A percentile compares a stretch with the other conserved stretches of the same genome.
Evolutionary conservation across 2,797 vertebrate genomes (phyloP).

Genomic region (Eremophila alpestris): DNA sequence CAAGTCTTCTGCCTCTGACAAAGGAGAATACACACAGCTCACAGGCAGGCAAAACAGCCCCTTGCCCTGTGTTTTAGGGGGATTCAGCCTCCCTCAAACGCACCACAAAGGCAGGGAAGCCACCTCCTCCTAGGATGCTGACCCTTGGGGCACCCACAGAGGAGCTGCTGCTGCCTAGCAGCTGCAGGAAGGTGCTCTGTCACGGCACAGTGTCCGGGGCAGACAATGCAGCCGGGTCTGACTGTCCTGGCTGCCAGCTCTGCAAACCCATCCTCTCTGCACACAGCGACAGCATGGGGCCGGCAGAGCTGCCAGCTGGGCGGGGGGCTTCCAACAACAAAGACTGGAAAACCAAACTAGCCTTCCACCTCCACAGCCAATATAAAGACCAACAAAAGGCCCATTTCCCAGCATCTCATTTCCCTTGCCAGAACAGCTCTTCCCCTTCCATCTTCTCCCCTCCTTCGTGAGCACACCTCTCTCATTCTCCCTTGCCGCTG

Average conservation of each 20-base stretch:
- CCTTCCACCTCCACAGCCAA: background rate
- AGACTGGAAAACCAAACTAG: background rate
- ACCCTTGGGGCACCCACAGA: background rate
- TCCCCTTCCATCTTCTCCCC: background rate
- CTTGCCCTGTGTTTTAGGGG: background rate
- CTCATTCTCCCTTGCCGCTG: constrained; percentile 22
- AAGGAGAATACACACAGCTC: background rate
- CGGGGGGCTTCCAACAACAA: background rate
- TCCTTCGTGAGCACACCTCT: background rate
- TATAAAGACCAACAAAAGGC: constrained; percentile 37
- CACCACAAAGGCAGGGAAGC: background rate
- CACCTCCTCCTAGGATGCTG: background rate
- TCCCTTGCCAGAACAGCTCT: background rate
- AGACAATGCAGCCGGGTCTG: background rate
- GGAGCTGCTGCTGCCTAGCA: background rate
- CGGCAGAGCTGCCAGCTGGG: background rate
- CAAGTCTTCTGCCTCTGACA: background rate
- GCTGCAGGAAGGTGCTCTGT: background rate
- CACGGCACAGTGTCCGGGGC: fast-evolving
- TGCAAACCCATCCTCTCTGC: background rate
- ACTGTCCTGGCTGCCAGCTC: background rate
- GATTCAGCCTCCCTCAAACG: background rate
- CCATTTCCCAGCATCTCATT: fast-evolving
- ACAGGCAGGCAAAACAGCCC: background rate
- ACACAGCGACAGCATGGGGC: background rate